These are phyloP conservation scores for Drosophila repletoides DNA, from an alignment of 1,140 invertebrate genomes.

Conservation along the genomic window DNA sequence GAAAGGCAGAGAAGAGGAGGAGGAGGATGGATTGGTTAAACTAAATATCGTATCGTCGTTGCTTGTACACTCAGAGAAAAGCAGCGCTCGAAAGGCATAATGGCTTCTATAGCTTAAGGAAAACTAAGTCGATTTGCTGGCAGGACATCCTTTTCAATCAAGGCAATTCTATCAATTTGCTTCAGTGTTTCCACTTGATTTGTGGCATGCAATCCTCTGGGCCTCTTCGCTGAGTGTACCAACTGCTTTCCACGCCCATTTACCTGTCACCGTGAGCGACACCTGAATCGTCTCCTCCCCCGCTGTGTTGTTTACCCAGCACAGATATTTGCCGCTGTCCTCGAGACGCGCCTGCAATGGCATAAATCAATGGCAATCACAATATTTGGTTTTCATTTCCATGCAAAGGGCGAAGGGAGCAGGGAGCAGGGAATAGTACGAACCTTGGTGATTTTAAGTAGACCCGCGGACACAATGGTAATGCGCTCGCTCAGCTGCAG, in stretches of 20 bases:
- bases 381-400: conserved; percentile 48
- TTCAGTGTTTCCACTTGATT: no score
- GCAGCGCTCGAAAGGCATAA: no score
- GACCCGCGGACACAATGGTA: conserved; percentile 84
- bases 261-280: conserved; percentile 87
- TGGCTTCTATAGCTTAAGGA: no score
- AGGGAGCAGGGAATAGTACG: conserved; percentile 14
- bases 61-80: no score
- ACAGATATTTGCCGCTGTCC: conserved; percentile 92
- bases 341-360: conserved; percentile 85
- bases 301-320: conserved; percentile 93
- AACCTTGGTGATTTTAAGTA: conserved; percentile 86
- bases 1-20: background rate
- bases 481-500: conserved; percentile 86
- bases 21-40: background rate
- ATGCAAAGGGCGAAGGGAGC: background rate
- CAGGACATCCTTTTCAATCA: no score
- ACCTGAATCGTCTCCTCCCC: conserved; percentile 92
- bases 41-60: no score
- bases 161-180: no score
- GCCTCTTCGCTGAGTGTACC: no score
- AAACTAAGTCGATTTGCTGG: background rate
- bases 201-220: no score
- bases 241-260: conserved; percentile 26
- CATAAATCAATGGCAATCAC: conserved; percentile 76